A percentile compares a stretch with the other conserved stretches of the same genome.
Conservation (phyloP, 1,140 invertebrate genomes). For the Mamestra configurata region DNA sequence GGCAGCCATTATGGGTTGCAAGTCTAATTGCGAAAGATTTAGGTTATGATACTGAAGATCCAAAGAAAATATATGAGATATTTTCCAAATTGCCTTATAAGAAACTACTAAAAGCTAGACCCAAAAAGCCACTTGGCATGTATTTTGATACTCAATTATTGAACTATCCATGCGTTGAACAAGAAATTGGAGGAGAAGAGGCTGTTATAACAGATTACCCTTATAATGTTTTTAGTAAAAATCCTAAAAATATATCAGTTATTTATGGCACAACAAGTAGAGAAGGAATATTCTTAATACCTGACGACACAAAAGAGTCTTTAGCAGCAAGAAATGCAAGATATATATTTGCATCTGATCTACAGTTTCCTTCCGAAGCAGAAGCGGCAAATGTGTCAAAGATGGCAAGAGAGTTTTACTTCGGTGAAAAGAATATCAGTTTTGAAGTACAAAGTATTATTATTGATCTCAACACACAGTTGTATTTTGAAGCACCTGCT, state of each 20-base stretch:
- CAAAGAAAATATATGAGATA: slow-evolving; percentile 75
- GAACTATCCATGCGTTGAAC: slow-evolving; percentile 78
- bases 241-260: slow-evolving; percentile 72
- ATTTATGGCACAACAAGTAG: slow-evolving; percentile 75
- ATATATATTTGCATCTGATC: slow-evolving; percentile 79
- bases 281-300: slow-evolving; percentile 77
- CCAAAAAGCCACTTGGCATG: slow-evolving; percentile 70
- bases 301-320: slow-evolving; percentile 65
- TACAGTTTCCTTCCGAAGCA: slow-evolving; percentile 69
- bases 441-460: slow-evolving; percentile 52
- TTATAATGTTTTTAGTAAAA: slow-evolving; percentile 70
- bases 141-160: slow-evolving; percentile 78
- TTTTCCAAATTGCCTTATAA: slow-evolving; percentile 69
- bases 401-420: slow-evolving; percentile 71
- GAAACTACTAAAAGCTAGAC: slow-evolving; percentile 64
- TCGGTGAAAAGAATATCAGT: slow-evolving; percentile 70
- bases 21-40: slow-evolving; percentile 73
- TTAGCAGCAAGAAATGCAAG: slow-evolving; percentile 68
- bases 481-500: slow-evolving; percentile 77
- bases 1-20: slow-evolving; percentile 75
- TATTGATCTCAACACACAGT: slow-evolving; percentile 72
- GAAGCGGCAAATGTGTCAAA: slow-evolving; percentile 66
- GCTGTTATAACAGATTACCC: slow-evolving; percentile 76
- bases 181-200: slow-evolving; percentile 69
- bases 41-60: slow-evolving; percentile 72